Base-by-base conservation (phyloP, 2,888 invertebrate genomes). In the Leucania comma region DNA sequence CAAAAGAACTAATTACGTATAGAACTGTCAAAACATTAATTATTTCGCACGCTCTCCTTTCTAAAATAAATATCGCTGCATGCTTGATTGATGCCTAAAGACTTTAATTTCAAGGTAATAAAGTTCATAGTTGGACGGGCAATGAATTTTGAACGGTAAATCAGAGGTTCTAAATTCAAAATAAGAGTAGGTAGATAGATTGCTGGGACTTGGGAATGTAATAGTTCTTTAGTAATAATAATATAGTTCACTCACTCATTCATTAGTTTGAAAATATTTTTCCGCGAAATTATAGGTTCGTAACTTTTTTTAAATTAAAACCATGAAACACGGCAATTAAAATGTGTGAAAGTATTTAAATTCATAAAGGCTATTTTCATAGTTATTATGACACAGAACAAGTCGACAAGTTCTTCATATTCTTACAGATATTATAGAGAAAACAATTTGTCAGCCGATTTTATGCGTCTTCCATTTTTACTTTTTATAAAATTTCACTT, bases 1-100 rank as follows among this genome's bases (percentile, higher is more conserved):
- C 82, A 82, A 88, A 84, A 75, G 70, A 83, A 78, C 82, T 90
- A 89, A 89, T 90, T 90, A 87, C 83, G 79, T 85, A 82, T 84
- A 74, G 82, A 86, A 88, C 83, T 90, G 91, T 90, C 92, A 89
- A 93, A 91, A 90, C 76, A 87, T 78, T 89, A 88, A 90, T 91
- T 89, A 90, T 89, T 92, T 92, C 92, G 79, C 92, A 93, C 92
- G 92, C 81, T 91, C 90, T 88, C 87, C 85, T 90, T 92, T 91
- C 84, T 79, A 87, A 84, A 85, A 82, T 57, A 35, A 51, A 54
- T 46, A 66, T 63, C 67, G 50, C 54, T 67, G 26, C 42, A 50
- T 29, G n/a, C 24, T 17, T 51, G 10, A 58, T 61, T 51, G 10
- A 60, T 8, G 20, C 53, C 24, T 42, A 9, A 32, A 32, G 24